These are phyloP conservation scores for Drosophila anceps DNA, from an alignment of 2,888 invertebrate genomes.

Conservation along the genomic window DNA sequence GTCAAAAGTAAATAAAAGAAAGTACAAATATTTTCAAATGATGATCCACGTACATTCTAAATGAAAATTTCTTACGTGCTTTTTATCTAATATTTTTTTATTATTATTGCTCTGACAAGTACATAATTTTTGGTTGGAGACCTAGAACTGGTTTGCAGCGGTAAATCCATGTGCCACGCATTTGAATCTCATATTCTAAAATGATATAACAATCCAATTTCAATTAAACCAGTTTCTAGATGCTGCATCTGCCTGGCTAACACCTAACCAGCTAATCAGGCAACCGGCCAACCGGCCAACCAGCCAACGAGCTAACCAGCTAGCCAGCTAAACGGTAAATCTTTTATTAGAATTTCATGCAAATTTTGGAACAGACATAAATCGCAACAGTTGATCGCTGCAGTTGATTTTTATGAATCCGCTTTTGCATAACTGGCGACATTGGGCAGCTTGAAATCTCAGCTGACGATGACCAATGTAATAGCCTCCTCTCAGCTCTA, in stretches of 20 bases:
- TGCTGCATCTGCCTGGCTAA: slow-evolving; percentile 56
- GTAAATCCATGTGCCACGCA: slow-evolving; percentile 24
- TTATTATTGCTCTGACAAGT: slow-evolving; percentile 5
- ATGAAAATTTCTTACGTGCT: not conserved
- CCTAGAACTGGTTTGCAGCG: slow-evolving; percentile 42
- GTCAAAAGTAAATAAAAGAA: not conserved
- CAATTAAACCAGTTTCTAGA: slow-evolving; percentile 71
- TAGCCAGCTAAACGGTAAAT: slow-evolving; percentile 65
- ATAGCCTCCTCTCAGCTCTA: slow-evolving; percentile 35
- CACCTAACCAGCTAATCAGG: slow-evolving; percentile 45
- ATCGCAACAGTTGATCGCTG: slow-evolving; percentile 39
- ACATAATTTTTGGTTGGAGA: slow-evolving; percentile 22
- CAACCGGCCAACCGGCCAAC: not conserved
- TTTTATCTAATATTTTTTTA: not conserved
- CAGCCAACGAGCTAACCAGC: slow-evolving; percentile 18
- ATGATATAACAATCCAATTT: slow-evolving; percentile 68
- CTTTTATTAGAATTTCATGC: slow-evolving; percentile 77
- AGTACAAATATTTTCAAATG: not conserved
- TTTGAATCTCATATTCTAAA: slow-evolving; percentile 38
- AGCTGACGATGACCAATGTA: slow-evolving; percentile 38
- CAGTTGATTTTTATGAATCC: slow-evolving; percentile 58
- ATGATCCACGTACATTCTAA: not conserved
- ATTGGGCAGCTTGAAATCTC: not conserved
- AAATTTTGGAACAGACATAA: slow-evolving; percentile 51
- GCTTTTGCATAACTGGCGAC: slow-evolving; percentile 60